A percentile compares a stretch with the other conserved stretches of the same genome.
Evolutionary conservation across 2,888 invertebrate species (phyloP).

Genomic region (Leptodirus hochenwartii): DNA sequence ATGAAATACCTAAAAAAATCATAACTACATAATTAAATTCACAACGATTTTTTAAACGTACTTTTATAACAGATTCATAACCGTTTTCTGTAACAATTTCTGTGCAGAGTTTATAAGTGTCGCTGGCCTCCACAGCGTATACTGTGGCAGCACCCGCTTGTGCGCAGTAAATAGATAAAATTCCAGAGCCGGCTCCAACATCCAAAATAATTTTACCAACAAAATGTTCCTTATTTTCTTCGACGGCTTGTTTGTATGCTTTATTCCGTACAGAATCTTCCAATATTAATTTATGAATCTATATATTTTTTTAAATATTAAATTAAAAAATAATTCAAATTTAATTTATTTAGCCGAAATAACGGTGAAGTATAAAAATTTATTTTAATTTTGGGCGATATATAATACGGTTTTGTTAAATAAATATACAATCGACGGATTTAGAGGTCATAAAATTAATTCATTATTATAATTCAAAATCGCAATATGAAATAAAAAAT

Average conservation of each 20-base stretch:
- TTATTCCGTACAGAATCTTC: constrained; percentile 56
- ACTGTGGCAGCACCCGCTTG: constrained; percentile 79
- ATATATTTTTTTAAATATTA: constrained; percentile 12
- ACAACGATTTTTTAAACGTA: constrained; percentile 19
- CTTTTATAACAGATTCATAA: constrained; percentile 45
- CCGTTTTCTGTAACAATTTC: constrained; percentile 54
- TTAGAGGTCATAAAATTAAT: too few relatives aligned
- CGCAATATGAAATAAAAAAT: too few relatives aligned
- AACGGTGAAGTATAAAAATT: too few relatives aligned
- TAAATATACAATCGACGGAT: too few relatives aligned
- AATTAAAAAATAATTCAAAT: constrained; percentile 1
- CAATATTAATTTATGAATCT: constrained; percentile 71
- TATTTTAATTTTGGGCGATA: too few relatives aligned
- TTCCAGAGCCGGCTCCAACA: constrained; percentile 74
- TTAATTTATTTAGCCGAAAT: too few relatives aligned
- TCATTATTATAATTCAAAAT: too few relatives aligned
- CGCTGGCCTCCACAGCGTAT: constrained; percentile 70
- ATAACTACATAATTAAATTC: constrained; percentile 1
- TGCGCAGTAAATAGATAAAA: constrained; percentile 78
- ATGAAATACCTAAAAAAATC: constrained; percentile 42
- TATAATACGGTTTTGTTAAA: too few relatives aligned
- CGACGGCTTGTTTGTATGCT: constrained; percentile 66
- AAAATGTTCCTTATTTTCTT: constrained; percentile 43
- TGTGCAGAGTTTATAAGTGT: constrained; percentile 42
- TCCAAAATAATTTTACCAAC: constrained; percentile 67